phyloP scores from a whole-genome alignment of 2,888 invertebrate genomes.

The Monopis laevigella region DNA sequence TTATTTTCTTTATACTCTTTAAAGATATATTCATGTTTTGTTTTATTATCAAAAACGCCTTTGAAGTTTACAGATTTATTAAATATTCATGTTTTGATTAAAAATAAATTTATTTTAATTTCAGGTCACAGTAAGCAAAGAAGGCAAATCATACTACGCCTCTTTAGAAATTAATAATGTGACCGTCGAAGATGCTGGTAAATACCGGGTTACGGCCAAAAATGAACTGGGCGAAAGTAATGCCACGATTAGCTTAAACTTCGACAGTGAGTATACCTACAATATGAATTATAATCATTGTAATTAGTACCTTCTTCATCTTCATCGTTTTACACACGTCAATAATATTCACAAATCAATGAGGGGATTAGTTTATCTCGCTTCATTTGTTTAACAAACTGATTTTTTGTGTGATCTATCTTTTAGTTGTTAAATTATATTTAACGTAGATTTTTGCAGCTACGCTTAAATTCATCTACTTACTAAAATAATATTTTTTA shows the following conservation, averaged over 20 bases:
- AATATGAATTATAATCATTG: neutral
- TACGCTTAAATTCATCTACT: slow-evolving; percentile 56
- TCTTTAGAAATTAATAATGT: slow-evolving; percentile 93
- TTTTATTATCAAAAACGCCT: neutral
- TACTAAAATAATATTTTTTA: slow-evolving; percentile 33
- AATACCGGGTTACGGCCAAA: slow-evolving; percentile 96
- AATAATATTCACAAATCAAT: no score
- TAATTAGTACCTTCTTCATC: neutral
- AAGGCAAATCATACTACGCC: slow-evolving; percentile 93
- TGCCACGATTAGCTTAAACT: slow-evolving; percentile 96
- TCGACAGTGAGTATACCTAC: slow-evolving; percentile 87
- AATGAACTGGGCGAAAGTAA: slow-evolving; percentile 98
- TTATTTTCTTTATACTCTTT: neutral
- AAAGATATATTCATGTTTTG: neutral
- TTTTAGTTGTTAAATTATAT: slow-evolving; percentile 15
- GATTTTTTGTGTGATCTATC: slow-evolving; percentile 2
- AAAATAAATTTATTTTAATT: slow-evolving; percentile 1
- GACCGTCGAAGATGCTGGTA: slow-evolving; percentile 96
- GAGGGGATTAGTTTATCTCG: no score
- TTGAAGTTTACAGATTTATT: neutral
- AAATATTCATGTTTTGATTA: neutral
- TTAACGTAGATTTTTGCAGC: slow-evolving; percentile 36
- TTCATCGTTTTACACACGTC: neutral
- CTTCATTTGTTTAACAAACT: slow-evolving; percentile 1
- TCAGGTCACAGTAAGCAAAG: slow-evolving; percentile 88